Base-by-base conservation (phyloP, 53 echinoderm and acorn worm genomes). In the Crossaster papposus region DNA sequence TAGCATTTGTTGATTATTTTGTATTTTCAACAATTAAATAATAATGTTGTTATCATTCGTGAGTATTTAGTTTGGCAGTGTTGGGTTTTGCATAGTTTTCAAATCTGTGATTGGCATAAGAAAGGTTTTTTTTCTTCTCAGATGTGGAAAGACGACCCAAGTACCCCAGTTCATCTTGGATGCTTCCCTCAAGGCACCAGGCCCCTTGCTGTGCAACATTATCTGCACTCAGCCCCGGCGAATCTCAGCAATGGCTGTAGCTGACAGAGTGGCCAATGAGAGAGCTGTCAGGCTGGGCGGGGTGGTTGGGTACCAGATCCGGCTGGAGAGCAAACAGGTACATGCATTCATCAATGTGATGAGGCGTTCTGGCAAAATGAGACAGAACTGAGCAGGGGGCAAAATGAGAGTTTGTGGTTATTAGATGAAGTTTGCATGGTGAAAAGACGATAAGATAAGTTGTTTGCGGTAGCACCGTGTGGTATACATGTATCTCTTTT, bases 71-170 rank as follows among this genome's bases (percentile, higher is more conserved):
- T n/a, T n/a, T n/a, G n/a, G n/a, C n/a, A n/a, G n/a, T n/a, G n/a
- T n/a, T n/a, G n/a, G n/a, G n/a, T n/a, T n/a, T n/a, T n/a, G n/a
- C n/a, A n/a, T n/a, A n/a, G n/a, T n/a, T n/a, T n/a, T n/a, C n/a
- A n/a, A n/a, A n/a, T n/a, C n/a, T n/a, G n/a, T n/a, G n/a, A n/a
- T 44, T 44, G 6, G 0, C 36, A 12, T 24, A 54, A 79, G 30
- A 54, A 54, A 26, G 30, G 24, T 29, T 64, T 34, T 7, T n/a
- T 52, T 54, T 88, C 18, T 28, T 36, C 65, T 55, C 78, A 95
- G 95, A 30, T 95, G 95, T 72, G 95, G 95, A 26, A 95, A 95
- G 89, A 95, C 95, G 15, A 95, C 95, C 35, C 95, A 95, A 75
- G 95, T 95, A 20, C 95, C 95, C 44, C 95, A 95, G 83, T 95